Evolutionary conservation across 2,113 vertebrate genomes (phyloP).

Genomic region (Bujurquina vittata): DNA sequence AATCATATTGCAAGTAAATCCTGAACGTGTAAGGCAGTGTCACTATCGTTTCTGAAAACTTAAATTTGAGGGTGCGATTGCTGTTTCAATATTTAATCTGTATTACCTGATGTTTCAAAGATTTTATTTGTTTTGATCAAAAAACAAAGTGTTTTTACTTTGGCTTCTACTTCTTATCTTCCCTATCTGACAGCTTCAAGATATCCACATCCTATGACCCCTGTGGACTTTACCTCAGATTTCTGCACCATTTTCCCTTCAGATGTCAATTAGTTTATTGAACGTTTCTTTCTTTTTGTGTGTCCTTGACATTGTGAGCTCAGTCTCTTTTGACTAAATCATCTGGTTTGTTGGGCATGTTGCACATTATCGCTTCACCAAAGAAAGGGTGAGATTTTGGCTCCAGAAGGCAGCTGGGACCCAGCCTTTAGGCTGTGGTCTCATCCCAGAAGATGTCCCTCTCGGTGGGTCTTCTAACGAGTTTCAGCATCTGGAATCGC

Average conservation of each 20-base stretch:
- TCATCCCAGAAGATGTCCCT: conserved; percentile 81
- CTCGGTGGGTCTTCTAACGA: conserved; percentile 65
- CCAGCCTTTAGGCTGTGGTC: conserved; percentile 75
- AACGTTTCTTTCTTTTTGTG: background rate
- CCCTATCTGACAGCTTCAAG: background rate
- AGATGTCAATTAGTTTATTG: background rate
- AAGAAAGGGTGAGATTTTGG: conserved; percentile 15
- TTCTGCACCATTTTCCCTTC: background rate
- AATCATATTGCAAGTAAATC: background rate
- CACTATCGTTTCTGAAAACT: background rate
- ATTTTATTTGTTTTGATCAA: conserved; percentile 72
- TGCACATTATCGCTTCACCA: background rate
- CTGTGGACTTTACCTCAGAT: background rate
- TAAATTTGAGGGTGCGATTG: background rate
- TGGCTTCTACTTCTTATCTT: background rate
- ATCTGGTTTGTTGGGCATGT: background rate
- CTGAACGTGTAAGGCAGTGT: background rate
- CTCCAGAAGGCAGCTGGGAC: conserved; percentile 55
- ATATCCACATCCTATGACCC: background rate
- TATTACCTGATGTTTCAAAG: conserved; percentile 60
- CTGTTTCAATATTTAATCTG: background rate
- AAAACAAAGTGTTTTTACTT: background rate
- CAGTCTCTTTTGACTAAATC: background rate
- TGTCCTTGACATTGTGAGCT: background rate
- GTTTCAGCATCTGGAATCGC: conserved; percentile 25